Percentiles rank a stretch among this genome's conserved stretches.
Conservation (phyloP, 1,140 invertebrate species). For the Agraylea sexmaculata region DNA sequence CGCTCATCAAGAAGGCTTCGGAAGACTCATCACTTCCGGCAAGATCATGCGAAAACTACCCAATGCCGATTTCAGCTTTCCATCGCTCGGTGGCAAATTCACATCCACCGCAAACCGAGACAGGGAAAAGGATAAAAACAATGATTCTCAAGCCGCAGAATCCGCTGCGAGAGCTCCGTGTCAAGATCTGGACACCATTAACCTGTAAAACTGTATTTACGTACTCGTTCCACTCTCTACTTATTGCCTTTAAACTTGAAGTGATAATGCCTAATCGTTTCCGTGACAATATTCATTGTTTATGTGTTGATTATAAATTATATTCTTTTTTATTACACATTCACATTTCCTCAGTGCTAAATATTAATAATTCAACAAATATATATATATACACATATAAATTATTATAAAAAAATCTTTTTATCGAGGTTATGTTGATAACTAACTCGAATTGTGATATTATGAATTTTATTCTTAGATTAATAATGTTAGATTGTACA, state of each 20-base stretch:
- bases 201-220: conserved; percentile 34
- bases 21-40: conserved; percentile 92
- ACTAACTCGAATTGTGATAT: conserved; percentile 23
- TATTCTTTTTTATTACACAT: no score
- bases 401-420: no score
- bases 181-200: conserved; percentile 54
- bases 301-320: not conserved
- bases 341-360: no score
- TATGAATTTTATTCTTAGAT: no score
- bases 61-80: conserved; percentile 46
- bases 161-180: conserved; percentile 38
- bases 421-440: no score
- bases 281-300: not conserved
- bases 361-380: conserved; percentile 4
- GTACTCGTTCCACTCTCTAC: not conserved
- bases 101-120: conserved; percentile 24
- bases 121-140: conserved; percentile 28
- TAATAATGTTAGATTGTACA: no score
- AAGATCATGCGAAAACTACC: conserved; percentile 88
- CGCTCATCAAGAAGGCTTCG: conserved; percentile 95
- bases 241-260: not conserved
- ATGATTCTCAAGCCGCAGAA: conserved; percentile 16
- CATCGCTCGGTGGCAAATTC: conserved; percentile 33
- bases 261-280: not conserved
- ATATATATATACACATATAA: no score